Base-by-base conservation (phyloP, 2,888 invertebrate genomes). In the Flexamia atlantica region DNA sequence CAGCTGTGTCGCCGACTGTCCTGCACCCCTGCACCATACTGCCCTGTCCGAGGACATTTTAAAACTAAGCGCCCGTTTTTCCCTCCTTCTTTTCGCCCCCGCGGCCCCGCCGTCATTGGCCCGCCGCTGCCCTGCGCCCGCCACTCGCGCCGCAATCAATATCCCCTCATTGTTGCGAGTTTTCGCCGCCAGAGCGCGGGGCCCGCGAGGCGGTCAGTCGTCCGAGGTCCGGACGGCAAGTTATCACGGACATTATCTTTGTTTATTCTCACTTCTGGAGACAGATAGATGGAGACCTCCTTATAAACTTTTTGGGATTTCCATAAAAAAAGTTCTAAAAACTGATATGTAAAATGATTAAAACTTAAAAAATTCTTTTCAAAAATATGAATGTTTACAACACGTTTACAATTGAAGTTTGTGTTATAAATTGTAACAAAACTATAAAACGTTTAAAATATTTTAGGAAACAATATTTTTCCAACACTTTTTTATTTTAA, bases 41-140 rank as follows among this genome's bases (percentile, higher is more conserved):
- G 36, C 25, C 46, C 74, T 5, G 74, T 28, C 20, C 57, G 36
- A 17, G 32, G 79, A 50, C 79, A 79, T 79, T 79, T 79, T 79
- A 79, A 79, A 79, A 79, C 79, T 79, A 79, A 79, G 79, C 79
- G 79, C 79, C 57, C 53, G 57, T 79, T 79, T 79, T 79, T 28
- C 23, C 57, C 53, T 57, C 46, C 79, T 79, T 57, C 57, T 79
- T 79, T 57, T 57, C 57, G 28, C 79, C 79, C 30, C 79, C 57
- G 9, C 57, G 12, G 28, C 12, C 25, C 25, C 17, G 57, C 36
- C 57, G 30, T 79, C 36, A 79, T 79, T 79, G 79, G 79, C 14
- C 23, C 74, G 30, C 76, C 40, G 14, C 76, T 79, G 79, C 30
- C 79, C 79, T 79, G 79, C 79, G 79, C 79, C 32, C 53, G 32